These are phyloP conservation scores for Caenorhabditis inopinata DNA, from an alignment of 1,140 invertebrate species.

Conservation along the genomic window DNA sequence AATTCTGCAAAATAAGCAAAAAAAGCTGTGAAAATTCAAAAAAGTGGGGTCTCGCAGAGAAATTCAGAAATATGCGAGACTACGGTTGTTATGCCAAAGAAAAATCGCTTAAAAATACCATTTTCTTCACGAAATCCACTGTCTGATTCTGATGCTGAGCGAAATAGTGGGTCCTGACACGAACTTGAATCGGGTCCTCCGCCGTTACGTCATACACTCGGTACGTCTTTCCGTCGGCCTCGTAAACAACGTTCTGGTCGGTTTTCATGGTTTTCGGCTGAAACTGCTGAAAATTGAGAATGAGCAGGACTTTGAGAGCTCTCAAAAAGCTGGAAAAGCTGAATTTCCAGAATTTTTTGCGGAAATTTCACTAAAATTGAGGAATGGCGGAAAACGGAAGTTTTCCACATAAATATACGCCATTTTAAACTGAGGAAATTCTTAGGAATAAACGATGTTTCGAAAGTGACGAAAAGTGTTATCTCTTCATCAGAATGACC, in stretches of 20 bases:
- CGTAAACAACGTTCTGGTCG: background rate
- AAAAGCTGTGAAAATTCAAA: too few relatives aligned
- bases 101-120: constrained; percentile 43
- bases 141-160: constrained; percentile 51
- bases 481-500: background rate
- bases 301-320: too few relatives aligned
- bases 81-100: too few relatives aligned
- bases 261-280: background rate
- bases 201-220: constrained; percentile 43
- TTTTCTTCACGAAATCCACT: constrained; percentile 53
- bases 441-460: background rate
- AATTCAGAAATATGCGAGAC: too few relatives aligned
- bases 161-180: constrained; percentile 52
- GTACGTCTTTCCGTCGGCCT: constrained; percentile 19
- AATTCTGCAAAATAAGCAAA: too few relatives aligned
- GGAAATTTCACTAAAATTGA: too few relatives aligned
- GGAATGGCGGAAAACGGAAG: background rate
- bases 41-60: too few relatives aligned
- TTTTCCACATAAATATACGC: too few relatives aligned
- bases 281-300: too few relatives aligned
- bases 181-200: constrained; percentile 48
- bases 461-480: background rate
- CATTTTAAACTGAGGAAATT: too few relatives aligned
- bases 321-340: too few relatives aligned
- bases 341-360: too few relatives aligned